Conservation (phyloP, 2,888 invertebrate species). For the Gnatocerus cornutus region DNA sequence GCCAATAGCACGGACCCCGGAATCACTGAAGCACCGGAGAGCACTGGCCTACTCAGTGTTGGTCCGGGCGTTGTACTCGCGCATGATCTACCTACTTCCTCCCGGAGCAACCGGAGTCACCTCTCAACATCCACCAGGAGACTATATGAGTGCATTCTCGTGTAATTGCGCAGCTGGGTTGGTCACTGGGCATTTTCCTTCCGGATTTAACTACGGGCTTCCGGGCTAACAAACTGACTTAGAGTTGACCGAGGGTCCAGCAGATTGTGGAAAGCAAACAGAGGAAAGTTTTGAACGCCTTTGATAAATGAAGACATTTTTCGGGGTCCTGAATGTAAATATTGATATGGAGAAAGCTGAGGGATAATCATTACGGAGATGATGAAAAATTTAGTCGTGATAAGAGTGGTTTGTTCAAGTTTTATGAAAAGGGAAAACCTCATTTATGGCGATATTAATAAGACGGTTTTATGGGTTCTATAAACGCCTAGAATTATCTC, state of each 20-base stretch:
- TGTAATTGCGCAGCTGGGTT: slow-evolving; percentile 30
- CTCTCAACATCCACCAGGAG: slow-evolving; percentile 41
- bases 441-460: too few species aligned
- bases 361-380: too few species aligned
- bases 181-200: slow-evolving; percentile 31
- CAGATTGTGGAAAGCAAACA: slow-evolving; percentile 4
- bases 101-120: slow-evolving; percentile 44
- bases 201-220: slow-evolving; percentile 32
- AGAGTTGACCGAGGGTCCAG: slow-evolving; percentile 1
- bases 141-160: slow-evolving; percentile 37
- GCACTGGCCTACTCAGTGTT: slow-evolving; percentile 59
- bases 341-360: background rate
- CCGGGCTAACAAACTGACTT: slow-evolving; percentile 23
- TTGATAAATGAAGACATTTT: background rate
- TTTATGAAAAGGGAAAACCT: too few species aligned
- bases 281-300: background rate
- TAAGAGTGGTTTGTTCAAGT: too few species aligned
- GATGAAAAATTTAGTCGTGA: too few species aligned
- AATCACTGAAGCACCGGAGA: slow-evolving; percentile 57
- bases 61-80: slow-evolving; percentile 57
- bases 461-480: too few species aligned
- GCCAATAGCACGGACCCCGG: slow-evolving; percentile 46
- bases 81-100: slow-evolving; percentile 55
- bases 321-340: background rate
- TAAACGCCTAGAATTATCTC: too few species aligned